A percentile compares a stretch with the other conserved stretches of the same genome.
phyloP scores from a whole-genome alignment of 23 tunicate genomes.

The Aplidium turbinatum region DNA sequence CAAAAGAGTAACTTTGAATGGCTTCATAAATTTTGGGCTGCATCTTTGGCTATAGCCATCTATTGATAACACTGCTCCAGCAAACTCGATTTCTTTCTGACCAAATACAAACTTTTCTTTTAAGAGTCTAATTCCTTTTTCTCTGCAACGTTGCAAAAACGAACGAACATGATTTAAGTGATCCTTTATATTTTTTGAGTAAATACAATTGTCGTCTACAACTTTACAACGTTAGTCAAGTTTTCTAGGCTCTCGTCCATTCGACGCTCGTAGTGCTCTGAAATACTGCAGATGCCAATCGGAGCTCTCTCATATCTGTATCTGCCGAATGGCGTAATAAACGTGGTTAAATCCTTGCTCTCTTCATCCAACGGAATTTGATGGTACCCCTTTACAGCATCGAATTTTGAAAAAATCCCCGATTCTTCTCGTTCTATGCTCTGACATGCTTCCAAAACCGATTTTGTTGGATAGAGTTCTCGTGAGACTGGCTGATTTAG shows the following conservation, averaged over 20 bases:
- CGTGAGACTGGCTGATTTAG: background rate
- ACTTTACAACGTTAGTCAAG: background rate
- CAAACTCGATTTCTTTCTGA: constrained; percentile 3
- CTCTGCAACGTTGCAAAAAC: background rate
- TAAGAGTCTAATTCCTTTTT: background rate
- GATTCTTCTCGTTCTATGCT: constrained; percentile 1
- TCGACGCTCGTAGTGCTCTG: constrained; percentile 14
- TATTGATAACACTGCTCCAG: background rate
- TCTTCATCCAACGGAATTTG: constrained; percentile 13
- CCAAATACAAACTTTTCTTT: background rate
- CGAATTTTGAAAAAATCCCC: background rate
- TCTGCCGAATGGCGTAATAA: constrained; percentile 8
- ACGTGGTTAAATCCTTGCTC: constrained; percentile 12
- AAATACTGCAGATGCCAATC: constrained; percentile 2
- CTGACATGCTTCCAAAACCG: constrained; percentile 10
- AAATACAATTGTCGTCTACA: constrained; percentile 1
- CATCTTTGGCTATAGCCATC: constrained; percentile 11
- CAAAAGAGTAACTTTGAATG: background rate
- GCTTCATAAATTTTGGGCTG: constrained; percentile 3
- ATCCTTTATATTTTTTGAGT: background rate
- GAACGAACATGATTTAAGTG: background rate
- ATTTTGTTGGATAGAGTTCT: background rate
- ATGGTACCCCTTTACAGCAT: constrained; percentile 13
- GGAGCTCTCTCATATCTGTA: constrained; percentile 10
- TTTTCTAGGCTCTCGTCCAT: background rate